These are phyloP conservation scores for Ageneiosus marmoratus DNA, from an alignment of 2,113 vertebrate species.

Conservation along the genomic window DNA sequence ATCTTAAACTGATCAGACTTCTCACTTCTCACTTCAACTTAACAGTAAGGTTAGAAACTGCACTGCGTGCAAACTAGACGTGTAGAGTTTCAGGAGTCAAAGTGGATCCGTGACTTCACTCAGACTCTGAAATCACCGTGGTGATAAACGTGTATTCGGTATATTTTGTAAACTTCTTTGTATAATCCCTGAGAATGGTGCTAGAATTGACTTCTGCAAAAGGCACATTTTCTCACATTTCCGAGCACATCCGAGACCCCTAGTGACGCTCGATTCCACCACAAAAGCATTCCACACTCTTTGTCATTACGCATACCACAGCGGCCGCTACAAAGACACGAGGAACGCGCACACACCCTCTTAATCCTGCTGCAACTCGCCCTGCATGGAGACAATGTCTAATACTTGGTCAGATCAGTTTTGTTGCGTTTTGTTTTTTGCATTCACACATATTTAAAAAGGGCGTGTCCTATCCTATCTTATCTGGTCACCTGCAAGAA, in stretches of 20 bases:
- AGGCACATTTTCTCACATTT: neutral
- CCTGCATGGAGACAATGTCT: neutral
- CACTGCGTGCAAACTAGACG: neutral
- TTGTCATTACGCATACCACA: conserved; percentile 53
- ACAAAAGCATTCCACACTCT: conserved; percentile 63
- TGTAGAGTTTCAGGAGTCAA: neutral
- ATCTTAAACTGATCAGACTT: no score
- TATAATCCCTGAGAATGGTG: neutral
- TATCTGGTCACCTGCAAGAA: neutral
- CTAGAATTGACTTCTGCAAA: neutral
- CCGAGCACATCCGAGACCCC: conserved; percentile 51
- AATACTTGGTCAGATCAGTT: neutral
- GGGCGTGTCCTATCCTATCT: neutral
- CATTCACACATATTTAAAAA: neutral
- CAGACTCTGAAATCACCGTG: neutral
- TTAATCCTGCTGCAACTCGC: conserved; percentile 29
- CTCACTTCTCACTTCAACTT: neutral
- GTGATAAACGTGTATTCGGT: neutral
- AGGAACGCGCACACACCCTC: conserved; percentile 23
- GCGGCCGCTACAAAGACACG: conserved; percentile 37
- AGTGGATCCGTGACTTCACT: neutral
- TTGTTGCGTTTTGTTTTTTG: neutral
- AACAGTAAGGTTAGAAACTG: neutral
- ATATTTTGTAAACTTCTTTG: neutral
- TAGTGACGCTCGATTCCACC: conserved; percentile 39